Conservation (phyloP, 2,113 vertebrate species). For the Syrmaticus mikado region DNA sequence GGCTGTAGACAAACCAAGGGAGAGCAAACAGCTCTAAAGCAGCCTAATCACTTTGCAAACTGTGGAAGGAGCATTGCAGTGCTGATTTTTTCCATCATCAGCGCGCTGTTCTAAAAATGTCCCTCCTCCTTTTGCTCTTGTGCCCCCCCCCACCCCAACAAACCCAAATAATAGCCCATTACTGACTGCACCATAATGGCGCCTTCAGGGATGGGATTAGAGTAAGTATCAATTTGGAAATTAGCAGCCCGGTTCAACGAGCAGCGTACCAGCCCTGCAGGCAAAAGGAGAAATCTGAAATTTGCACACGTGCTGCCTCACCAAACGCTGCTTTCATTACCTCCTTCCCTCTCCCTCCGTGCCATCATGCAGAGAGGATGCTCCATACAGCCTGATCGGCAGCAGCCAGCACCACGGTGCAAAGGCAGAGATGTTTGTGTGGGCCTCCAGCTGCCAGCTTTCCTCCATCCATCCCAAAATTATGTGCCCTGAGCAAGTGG, state of each 20-base stretch:
- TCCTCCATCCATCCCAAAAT: neutral
- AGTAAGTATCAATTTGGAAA: constrained; percentile 26
- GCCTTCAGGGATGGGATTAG: constrained; percentile 40
- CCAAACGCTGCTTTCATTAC: neutral
- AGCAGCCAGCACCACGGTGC: neutral
- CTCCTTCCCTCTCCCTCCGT: neutral
- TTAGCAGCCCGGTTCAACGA: neutral
- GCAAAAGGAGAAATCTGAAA: neutral
- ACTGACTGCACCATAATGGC: neutral
- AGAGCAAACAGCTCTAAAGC: constrained; percentile 17
- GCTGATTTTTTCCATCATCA: neutral
- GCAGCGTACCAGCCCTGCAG: neutral
- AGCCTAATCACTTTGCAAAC: neutral
- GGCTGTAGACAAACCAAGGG: constrained; percentile 4
- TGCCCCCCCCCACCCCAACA: neutral
- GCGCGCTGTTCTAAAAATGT: neutral
- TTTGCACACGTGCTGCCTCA: neutral
- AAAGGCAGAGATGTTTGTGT: neutral
- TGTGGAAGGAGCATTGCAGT: neutral
- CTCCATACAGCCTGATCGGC: neutral
- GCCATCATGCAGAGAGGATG: neutral
- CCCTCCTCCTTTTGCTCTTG: neutral
- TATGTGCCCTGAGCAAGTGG: neutral
- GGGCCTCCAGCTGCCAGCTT: neutral
- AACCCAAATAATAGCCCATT: neutral